Evolutionary conservation across 2,888 invertebrate genomes (phyloP), one percentile per base, ranked within the genome.

Genomic region (Hyalella azteca): DNA sequence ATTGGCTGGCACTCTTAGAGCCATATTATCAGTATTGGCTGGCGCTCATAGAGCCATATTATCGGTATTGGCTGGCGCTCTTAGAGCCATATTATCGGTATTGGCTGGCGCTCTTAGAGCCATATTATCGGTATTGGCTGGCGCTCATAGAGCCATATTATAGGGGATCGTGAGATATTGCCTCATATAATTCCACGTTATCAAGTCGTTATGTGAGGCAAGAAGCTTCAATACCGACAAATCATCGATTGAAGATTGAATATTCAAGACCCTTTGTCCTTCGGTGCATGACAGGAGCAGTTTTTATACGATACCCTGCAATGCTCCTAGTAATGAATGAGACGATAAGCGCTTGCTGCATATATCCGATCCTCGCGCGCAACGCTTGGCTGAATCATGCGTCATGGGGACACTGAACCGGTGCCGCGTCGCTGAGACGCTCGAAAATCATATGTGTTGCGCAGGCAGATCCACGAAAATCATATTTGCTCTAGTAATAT

Each of bases 211-310:
- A 54, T 29, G 54, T 29, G 9, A 54, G 54, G 29, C 26, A 29
- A 22, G 29, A 54, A 54, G 54, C 54, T 26, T 54, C 54, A 54
- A 54, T 54, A 26, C 54, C 11, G 54, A 54, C 54, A 54, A 54
- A 26, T 54, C 54, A 54, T 54, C 54, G 54, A 54, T 54, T 54
- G 54, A 26, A 29, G 29, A 54, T 54, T 54, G 54, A 54, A 54
- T 54, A 54, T 54, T 54, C 54, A 54, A 29, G 13, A 13, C 29
- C 54, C 54, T 54, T 54, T 54, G 54, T 54, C 29, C 54, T 54
- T 54, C 54, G 22, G 54, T 26, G 26, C 54, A 22, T 29, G 13
- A 22, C 29, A 54, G 29, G 54, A 54, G 26, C 22, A 54, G 29
- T 9, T 54, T 54, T 54, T 9, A 26, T 54, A 13, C 54, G 54